These are phyloP conservation scores for Falco concolor DNA, from an alignment of 2,797 vertebrate species.

Conservation along the genomic window DNA sequence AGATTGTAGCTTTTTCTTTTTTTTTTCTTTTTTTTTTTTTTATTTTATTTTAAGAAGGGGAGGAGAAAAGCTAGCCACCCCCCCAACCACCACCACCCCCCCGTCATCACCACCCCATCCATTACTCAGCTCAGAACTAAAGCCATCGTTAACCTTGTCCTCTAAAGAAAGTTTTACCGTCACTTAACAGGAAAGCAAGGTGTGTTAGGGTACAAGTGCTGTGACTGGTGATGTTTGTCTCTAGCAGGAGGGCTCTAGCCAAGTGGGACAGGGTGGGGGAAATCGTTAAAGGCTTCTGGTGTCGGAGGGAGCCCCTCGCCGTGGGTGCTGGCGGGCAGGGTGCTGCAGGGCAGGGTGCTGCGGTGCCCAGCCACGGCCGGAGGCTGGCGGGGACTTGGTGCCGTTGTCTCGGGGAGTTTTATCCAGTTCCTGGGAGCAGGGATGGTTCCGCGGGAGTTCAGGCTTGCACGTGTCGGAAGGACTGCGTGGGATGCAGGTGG, in stretches of 20 bases:
- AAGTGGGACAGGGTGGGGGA: slow-evolving; percentile 34
- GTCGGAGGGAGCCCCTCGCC: not conserved
- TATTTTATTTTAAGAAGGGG: slow-evolving; percentile 11
- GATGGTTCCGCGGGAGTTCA: not conserved
- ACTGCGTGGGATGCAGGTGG: not conserved
- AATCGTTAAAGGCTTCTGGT: not conserved
- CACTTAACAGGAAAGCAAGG: slow-evolving; percentile 25
- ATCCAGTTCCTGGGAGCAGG: not conserved
- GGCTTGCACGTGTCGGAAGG: slow-evolving; percentile 2
- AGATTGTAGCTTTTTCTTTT: slow-evolving; percentile 31
- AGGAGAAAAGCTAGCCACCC: slow-evolving; percentile 36
- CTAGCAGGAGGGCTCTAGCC: slow-evolving; percentile 6
- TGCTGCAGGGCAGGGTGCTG: not conserved
- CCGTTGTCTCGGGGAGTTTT: not conserved
- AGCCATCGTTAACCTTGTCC: slow-evolving; percentile 41
- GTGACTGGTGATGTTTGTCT: not conserved
- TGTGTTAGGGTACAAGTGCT: not conserved
- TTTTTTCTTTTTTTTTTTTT: fast-evolving
- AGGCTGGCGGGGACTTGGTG: not conserved
- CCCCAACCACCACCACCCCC: not conserved
- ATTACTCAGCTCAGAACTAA: slow-evolving; percentile 40
- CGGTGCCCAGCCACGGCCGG: not conserved
- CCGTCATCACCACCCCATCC: slow-evolving; percentile 42
- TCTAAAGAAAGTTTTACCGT: not conserved
- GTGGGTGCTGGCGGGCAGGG: not conserved